These are phyloP conservation scores for Lepidurus arcticus DNA, from an alignment of 1,140 invertebrate genomes.

Conservation along the genomic window DNA sequence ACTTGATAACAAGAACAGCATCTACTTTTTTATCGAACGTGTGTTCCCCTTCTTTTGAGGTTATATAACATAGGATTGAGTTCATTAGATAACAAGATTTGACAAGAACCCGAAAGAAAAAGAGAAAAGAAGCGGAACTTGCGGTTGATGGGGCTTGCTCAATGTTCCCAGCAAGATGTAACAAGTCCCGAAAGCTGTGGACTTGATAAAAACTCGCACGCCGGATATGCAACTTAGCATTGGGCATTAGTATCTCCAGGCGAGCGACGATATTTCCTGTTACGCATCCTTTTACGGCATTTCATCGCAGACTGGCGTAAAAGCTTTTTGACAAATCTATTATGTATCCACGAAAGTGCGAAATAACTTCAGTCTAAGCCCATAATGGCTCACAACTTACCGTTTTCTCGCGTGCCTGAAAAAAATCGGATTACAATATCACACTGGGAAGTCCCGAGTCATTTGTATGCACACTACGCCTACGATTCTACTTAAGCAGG, in stretches of 20 bases:
- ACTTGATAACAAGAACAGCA: background rate
- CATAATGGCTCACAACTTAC: no score
- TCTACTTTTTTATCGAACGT: background rate
- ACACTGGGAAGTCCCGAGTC: no score
- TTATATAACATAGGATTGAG: background rate
- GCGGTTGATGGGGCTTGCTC: background rate
- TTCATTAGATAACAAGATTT: conserved; percentile 20
- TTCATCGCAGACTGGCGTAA: background rate
- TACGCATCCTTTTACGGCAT: background rate
- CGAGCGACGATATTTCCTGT: background rate
- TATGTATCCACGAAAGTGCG: no score
- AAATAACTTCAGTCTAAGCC: no score
- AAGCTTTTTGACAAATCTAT: no score
- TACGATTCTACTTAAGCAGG: no score
- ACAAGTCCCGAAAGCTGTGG: background rate
- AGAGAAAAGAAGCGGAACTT: background rate
- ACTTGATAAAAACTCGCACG: background rate
- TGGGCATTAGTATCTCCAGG: background rate
- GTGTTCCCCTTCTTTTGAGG: background rate
- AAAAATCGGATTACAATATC: no score
- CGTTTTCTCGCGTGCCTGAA: no score
- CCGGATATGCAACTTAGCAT: background rate
- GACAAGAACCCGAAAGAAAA: conserved; percentile 1
- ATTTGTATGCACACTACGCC: no score
- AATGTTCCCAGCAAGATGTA: background rate